Base-by-base conservation (phyloP, 2,113 vertebrate species). In the Leptocoma aspasia region DNA sequence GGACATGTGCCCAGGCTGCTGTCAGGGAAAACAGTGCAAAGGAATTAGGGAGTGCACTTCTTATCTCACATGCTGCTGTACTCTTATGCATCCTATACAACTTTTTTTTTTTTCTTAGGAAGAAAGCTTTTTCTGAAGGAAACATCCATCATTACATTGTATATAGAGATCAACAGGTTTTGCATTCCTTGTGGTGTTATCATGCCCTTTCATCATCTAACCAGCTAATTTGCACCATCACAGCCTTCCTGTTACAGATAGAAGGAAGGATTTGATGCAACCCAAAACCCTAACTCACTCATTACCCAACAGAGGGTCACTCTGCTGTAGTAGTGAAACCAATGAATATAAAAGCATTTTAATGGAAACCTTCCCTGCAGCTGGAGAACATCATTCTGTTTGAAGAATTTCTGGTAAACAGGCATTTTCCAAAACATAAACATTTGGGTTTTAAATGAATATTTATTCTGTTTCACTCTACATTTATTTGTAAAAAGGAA, bases 401-500 rank as follows among this genome's bases (percentile, higher is more conserved):
- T 93, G 83, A 96, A 75, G 66, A 94, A 68, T 83, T 96, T 89
- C 75, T 96, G 68, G 85, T 96, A 97, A 97, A 97, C 92, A 97
- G 60, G 85, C 82, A 83, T 96, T 95, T 90, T 92, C 63, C 56
- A 86, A 96, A 72, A 81, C n/a, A 94, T 94, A 94, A 95, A 96
- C 56, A 75, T 92, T 91, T 84, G 54, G 42, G 21, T 75, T 95
- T 96, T 33, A 92, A 93, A 89, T 91, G 37, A 95, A 68, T 95
- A 94, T 84, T 71, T 87, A 91, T 91, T 95, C 90, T 94, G 39
- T 91, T 82, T 78, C 84, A 44, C 50, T 95, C 90, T 85, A 93
- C 42, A 83, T 94, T 82, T 97, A 95, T 96, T 95, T 97, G 82
- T 94, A 77, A 90, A 94, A 78, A 94, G 91, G 95, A 96, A 96